Base-by-base conservation (phyloP, 2,888 invertebrate genomes). In the Lapara coniferarum region DNA sequence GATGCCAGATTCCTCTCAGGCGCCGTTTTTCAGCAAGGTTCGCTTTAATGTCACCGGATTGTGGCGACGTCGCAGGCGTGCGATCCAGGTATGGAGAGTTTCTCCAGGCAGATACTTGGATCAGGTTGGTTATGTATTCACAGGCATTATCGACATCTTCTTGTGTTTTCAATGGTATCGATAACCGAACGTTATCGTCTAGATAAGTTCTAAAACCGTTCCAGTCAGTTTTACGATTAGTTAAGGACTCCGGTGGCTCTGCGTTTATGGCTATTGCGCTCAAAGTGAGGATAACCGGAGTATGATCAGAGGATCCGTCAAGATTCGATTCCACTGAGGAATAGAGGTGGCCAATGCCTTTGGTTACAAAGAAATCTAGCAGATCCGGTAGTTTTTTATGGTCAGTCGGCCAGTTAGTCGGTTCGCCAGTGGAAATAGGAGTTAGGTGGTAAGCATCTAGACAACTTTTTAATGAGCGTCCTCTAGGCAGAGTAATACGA, bases 371-470 rank as follows among this genome's bases (percentile, higher is more conserved):
- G 13, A 56, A 25, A 13, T 56, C 56, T 25, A 56, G 10, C 56
- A 56, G 5, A 10, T 56, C 56, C 25, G 56, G 56, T 25, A 56
- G 25, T 58, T 66, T 44, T 8, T 37, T 12, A 0, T 46, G 53
- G 53, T 73, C 73, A 12, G 68, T 67, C 12, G 73, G 73, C 73
- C 74, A 74, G 59, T 71, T 52, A 0, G 76, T 78, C 8, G 78
- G 77, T 67, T 79, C 73, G 10, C 56, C 56, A 4, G 56, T 12
- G 13, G 56, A 56, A 8, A 56, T 56, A 10, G 56, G 56, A 10
- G 19, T 19, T 19, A 56, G 13, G 56, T 56, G 56, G 0, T 25
- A 25, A 19, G 56, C 30, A 10, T 10, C 67, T 16, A 8, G 73
- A 56, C 69, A 57, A 37, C 58, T 49, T 30, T 72, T 72, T 14